Base-by-base conservation (phyloP, 2,113 vertebrate genomes). In the Dicentrarchus labrax region DNA sequence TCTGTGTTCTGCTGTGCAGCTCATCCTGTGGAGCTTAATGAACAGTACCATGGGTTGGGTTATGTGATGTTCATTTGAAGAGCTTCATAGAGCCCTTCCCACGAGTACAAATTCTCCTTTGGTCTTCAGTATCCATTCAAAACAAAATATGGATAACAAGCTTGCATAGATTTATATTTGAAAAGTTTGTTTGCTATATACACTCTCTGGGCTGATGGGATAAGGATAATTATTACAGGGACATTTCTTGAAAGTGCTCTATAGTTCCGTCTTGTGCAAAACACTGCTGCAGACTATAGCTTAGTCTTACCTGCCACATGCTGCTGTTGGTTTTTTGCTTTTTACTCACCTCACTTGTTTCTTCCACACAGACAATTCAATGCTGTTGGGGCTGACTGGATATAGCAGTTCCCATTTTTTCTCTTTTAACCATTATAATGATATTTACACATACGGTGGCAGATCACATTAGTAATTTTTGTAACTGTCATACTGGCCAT, bases 1-100 rank as follows among this genome's bases (percentile, higher is more conserved):
- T 51, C 61, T 54, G 21, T 78, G 73, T 73, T 83, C 64, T 66
- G 48, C 66, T 73, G 48, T 30, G 50, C 60, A 24, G 75, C 21
- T 67, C 53, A 16, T 72, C 60, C 65, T 47, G 64, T 67, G 38
- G 43, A 72, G 72, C 51, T 56, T 45, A 78, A 41, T 24, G 39
- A 64, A 76, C 69, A 51, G 16, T 38, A 71, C 47, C 45, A 5
- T 15, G 0, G 16, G 13, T 47, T 13, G 24, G 13, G 9, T 70
- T 72, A 47, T 64, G 6, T 78, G 22, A 53, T 47, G 36, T 43
- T 69, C 12, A 50, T 62, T 50, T 75, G 39, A 76, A 68, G 50
- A 71, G 60, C 43, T 74, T 73, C 19, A 38, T 19, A 53, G 45
- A 71, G 48, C 38, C 39, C 22, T 61, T 67, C 30, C 22, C 30